Evolutionary conservation across 2,797 vertebrate species (phyloP), one percentile per base, ranked within the genome.

Genomic region (Pitangus sulphuratus): DNA sequence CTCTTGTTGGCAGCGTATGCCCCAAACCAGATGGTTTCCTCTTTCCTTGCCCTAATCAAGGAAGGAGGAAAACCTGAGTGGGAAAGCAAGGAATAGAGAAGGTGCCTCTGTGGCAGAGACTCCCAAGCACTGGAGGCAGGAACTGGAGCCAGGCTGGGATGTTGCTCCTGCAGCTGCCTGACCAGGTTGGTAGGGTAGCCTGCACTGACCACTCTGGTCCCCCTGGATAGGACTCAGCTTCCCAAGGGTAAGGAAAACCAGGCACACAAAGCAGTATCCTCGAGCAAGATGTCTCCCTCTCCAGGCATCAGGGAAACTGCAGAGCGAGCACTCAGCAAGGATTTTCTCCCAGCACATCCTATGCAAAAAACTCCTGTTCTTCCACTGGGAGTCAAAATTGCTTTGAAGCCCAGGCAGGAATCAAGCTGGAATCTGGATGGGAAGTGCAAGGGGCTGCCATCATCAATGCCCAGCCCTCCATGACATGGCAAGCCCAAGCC

Each of bases 1-100:
- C 37, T 31, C n/a, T 1, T 1, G 1, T 37, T 39, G 28, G 45
- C 47, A 84, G 44, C 54, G 68, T 0, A 0, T 0, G 0, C 26
- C 25, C 26, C 4, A 1, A 28, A 80, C 60, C 8, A 5, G 16
- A 15, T n/a, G 6, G 24, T 58, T 62, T 57, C 44, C 40, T 76
- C 61, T 39, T 75, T 64, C 47, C 57, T 87, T 0, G 0, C 11
- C 28, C 40, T 21, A 16, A 79, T 30, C 56, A 64, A 77, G 33
- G 5, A 8, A 90, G 12, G 16, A 78, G 9, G 25, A 86, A 93
- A 90, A 61, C 12, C 6, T 1, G 3, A 86, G 15, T 39, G 28
- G 15, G 7, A 72, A 78, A 66, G 24, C 61, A 54, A 50, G 42
- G 48, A 72, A 94, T 24, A 24, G 12, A 53, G 40, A 85, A 68